A percentile compares a stretch with the other conserved stretches of the same genome.
Conservation (phyloP, 2,888 invertebrate genomes). For the Acanthoscelides obtectus region DNA sequence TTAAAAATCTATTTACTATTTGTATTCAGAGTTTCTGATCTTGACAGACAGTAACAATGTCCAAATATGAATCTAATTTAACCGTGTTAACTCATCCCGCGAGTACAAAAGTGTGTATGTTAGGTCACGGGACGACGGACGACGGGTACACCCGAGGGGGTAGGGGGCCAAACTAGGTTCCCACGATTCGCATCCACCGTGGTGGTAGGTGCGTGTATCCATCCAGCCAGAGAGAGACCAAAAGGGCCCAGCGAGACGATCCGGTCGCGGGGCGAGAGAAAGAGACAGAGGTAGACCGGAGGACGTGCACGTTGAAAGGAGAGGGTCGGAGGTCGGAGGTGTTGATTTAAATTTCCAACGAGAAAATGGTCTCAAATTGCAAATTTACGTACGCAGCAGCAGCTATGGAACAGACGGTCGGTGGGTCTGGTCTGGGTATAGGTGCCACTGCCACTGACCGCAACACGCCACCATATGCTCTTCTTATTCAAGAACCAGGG, state of each 20-base stretch:
- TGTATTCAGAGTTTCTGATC: too few relatives aligned
- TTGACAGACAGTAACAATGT: too few relatives aligned
- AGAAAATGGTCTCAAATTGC: conserved; percentile 33
- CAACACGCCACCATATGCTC: too few relatives aligned
- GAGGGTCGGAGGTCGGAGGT: conserved; percentile 15
- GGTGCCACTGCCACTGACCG: too few relatives aligned
- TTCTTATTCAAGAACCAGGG: too few relatives aligned
- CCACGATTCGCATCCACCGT: not conserved
- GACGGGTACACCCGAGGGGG: not conserved
- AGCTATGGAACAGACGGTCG: not conserved
- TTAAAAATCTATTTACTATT: too few relatives aligned
- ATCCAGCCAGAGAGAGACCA: not conserved
- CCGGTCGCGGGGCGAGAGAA: not conserved
- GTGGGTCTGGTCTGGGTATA: too few relatives aligned
- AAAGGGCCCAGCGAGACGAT: not conserved
- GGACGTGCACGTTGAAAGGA: conserved; percentile 19
- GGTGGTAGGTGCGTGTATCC: not conserved
- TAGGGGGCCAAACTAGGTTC: not conserved
- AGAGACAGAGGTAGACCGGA: not conserved
- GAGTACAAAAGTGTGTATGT: not conserved
- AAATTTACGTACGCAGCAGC: conserved; percentile 24
- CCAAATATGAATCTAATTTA: not conserved
- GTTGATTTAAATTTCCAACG: conserved; percentile 36
- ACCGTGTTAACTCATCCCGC: not conserved
- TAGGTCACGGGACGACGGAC: not conserved